Base-by-base conservation (phyloP, 1,140 invertebrate genomes). In the Drosophila repletoides region DNA sequence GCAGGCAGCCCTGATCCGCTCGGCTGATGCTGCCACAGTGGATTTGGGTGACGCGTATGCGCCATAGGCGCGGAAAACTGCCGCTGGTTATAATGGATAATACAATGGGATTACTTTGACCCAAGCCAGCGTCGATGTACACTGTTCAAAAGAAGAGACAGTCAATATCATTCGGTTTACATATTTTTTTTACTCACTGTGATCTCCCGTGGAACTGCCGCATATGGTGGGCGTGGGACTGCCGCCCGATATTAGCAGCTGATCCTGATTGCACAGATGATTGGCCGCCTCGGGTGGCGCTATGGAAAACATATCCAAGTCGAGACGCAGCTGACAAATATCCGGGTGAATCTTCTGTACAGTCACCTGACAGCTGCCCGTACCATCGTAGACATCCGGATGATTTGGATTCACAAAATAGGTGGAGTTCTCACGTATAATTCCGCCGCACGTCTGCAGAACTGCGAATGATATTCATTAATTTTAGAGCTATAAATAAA, bases 1-100 rank as follows among this genome's bases (percentile, higher is more conserved):
- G 96, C 6, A 97, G 90, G 77, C 96, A 97, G 2, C 95, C 95
- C 69, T 95, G 95, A 33, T 96, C 95, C n/a, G 95, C 95, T 92
- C 88, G 66, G 83, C 89, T 94, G 34, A 93, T 93, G n/a, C 94
- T 93, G 51, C 92, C 93, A 83, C 95, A 96, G 7, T 93, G 93
- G 64, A 97, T 96, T 75, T 96, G 95, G 0, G 94, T 93, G 1
- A 96, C 91, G 76, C 94, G 94, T 15, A 97, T 93, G 86, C 95
- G 96, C 95, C 95, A 97, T 5, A 93, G 93, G 15, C 96, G 92
- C n/a, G 93, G 89, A 76, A 94, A 95, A 1, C 94, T 92, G 9
- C 95, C 95, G 70, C 93, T 95, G 2, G 95, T 96, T 0, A 96
- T 94, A 17, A 96, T 93, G 0, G 95, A 95, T 14, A 97, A 70